phyloP scores from a whole-genome alignment of 2,888 invertebrate species.

The Apodemia mormo region DNA sequence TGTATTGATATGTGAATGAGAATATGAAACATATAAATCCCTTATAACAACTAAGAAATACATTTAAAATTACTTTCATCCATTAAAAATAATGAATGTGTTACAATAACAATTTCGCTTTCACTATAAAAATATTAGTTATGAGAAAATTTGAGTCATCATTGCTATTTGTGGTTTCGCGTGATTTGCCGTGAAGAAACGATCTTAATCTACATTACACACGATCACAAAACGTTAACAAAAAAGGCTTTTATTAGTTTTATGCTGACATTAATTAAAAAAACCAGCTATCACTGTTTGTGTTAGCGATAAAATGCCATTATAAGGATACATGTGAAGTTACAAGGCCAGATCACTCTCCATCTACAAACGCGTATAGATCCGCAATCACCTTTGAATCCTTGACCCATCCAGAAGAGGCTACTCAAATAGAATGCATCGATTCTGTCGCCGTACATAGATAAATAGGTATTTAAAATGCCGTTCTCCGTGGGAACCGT shows the following conservation, averaged over 20 bases:
- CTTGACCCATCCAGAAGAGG: slow-evolving; percentile 81
- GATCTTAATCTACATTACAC: background rate
- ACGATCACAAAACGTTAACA: background rate
- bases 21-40: too few relatives aligned
- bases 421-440: slow-evolving; percentile 73
- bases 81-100: background rate
- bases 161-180: background rate
- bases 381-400: slow-evolving; percentile 74
- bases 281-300: slow-evolving; percentile 19
- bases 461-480: slow-evolving; percentile 80
- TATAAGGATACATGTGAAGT: slow-evolving; percentile 59
- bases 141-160: background rate
- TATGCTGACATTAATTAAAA: slow-evolving; percentile 16
- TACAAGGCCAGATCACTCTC: slow-evolving; percentile 70
- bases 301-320: slow-evolving; percentile 50
- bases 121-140: background rate
- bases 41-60: too few relatives aligned
- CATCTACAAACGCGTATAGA: slow-evolving; percentile 60
- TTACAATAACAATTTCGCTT: background rate
- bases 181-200: slow-evolving; percentile 10
- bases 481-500: slow-evolving; percentile 78
- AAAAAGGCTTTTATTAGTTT: slow-evolving; percentile 18
- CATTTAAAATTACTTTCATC: background rate
- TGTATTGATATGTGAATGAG: too few relatives aligned
- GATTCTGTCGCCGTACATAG: slow-evolving; percentile 74